Evolutionary conservation across 2,113 vertebrate genomes (phyloP).

Genomic region (Coreoperca whiteheadi): DNA sequence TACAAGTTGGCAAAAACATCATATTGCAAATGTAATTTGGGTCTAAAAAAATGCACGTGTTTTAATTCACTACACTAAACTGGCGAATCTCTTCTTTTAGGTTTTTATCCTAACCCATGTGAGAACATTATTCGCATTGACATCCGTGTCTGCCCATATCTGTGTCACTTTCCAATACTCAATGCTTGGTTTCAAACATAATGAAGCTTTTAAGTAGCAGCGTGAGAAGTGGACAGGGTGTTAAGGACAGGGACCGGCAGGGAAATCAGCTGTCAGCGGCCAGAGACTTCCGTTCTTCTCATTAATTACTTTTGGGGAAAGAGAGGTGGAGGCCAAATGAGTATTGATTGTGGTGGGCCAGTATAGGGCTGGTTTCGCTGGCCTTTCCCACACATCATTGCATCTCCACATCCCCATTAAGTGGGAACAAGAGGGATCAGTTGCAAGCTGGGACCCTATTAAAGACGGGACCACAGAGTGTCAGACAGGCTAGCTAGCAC

Average conservation of each 20-base stretch:
- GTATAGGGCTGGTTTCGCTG: conserved; percentile 69
- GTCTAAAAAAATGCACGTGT: not conserved
- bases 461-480: conserved; percentile 67
- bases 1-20: not conserved
- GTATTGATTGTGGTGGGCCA: conserved; percentile 80
- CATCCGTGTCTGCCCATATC: conserved; percentile 38
- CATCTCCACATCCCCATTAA: conserved; percentile 79
- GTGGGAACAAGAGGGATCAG: conserved; percentile 80
- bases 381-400: conserved; percentile 79
- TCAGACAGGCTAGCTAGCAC: conserved; percentile 62
- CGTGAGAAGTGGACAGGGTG: conserved; percentile 64
- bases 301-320: conserved; percentile 80
- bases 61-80: not conserved
- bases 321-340: conserved; percentile 77
- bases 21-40: not conserved
- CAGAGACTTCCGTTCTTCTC: conserved; percentile 76
- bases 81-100: not conserved
- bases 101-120: conserved; percentile 11
- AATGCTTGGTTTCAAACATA: conserved; percentile 68
- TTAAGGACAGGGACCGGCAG: conserved; percentile 69
- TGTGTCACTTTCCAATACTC: conserved; percentile 52
- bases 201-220: conserved; percentile 77
- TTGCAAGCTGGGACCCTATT: conserved; percentile 75
- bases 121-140: conserved; percentile 33
- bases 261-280: conserved; percentile 80